Conservation (phyloP, 92 coral and sea anemone species). For the Heliopora coerulea region DNA sequence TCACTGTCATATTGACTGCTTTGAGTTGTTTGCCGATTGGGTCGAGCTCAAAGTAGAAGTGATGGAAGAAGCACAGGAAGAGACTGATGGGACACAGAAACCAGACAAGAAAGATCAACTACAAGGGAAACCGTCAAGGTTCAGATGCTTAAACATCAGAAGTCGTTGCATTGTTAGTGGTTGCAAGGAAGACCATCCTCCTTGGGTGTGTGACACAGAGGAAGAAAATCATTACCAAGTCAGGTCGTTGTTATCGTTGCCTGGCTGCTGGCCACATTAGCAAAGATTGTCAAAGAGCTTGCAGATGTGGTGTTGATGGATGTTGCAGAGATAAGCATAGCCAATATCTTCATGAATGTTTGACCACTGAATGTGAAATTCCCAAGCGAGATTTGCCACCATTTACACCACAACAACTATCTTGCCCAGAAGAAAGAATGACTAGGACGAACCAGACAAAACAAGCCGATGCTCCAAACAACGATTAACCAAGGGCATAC, state of each 20-base stretch:
- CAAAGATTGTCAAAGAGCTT: conserved; percentile 10
- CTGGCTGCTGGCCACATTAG: not conserved
- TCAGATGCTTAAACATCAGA: conserved; percentile 7
- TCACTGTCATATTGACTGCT: conserved; percentile 38
- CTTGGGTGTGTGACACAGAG: not conserved
- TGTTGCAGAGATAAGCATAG: too few relatives aligned
- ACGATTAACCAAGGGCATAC: conserved; percentile 36
- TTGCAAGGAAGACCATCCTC: conserved; percentile 2
- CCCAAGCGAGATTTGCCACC: too few relatives aligned
- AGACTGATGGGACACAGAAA: not conserved
- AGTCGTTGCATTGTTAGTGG: not conserved
- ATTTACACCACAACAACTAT: too few relatives aligned
- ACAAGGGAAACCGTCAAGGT: not conserved
- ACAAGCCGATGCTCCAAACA: too few relatives aligned
- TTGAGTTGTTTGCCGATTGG: conserved; percentile 26
- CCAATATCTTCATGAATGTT: too few relatives aligned
- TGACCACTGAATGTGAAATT: too few relatives aligned
- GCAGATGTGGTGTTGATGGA: conserved; percentile 39
- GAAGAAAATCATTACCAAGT: too few relatives aligned
- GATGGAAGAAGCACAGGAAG: conserved; percentile 46
- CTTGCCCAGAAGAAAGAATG: too few relatives aligned
- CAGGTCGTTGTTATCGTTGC: too few relatives aligned
- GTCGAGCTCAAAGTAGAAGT: conserved; percentile 8
- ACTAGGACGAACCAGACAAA: too few relatives aligned
- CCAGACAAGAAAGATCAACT: not conserved